These are phyloP conservation scores for Lates japonicus DNA, from an alignment of 2,797 vertebrate species.

Conservation along the genomic window DNA sequence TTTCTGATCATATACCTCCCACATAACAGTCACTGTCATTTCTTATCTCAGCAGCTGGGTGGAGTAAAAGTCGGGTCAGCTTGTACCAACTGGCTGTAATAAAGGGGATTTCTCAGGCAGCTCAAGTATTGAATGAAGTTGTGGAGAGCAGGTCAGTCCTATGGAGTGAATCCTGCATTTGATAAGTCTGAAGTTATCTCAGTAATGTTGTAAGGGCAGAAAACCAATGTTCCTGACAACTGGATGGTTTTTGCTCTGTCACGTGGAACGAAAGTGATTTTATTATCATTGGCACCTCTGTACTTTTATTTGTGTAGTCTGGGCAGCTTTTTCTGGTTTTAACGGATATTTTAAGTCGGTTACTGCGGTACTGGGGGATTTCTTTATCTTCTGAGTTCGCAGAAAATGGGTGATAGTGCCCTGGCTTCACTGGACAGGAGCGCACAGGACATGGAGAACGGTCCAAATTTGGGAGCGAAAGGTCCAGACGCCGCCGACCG, in stretches of 20 bases:
- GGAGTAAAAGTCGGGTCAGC: slow-evolving; percentile 56
- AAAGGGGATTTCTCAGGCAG: slow-evolving; percentile 37
- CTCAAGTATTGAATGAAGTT: slow-evolving; percentile 31
- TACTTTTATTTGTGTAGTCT: background rate
- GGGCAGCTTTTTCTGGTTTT: background rate
- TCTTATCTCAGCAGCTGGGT: slow-evolving; percentile 63
- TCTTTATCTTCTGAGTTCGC: background rate
- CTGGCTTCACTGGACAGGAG: background rate
- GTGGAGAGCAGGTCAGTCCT: slow-evolving; percentile 15
- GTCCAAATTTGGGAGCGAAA: background rate
- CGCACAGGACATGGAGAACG: slow-evolving; percentile 1
- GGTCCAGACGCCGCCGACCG: slow-evolving; percentile 12
- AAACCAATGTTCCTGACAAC: background rate
- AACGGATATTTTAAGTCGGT: background rate
- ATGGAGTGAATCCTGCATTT: background rate
- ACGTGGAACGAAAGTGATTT: slow-evolving; percentile 12
- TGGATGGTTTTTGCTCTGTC: background rate
- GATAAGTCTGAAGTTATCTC: background rate
- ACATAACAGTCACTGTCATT: slow-evolving; percentile 6
- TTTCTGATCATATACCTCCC: no score
- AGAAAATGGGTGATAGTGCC: slow-evolving; percentile 49
- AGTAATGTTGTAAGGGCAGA: background rate
- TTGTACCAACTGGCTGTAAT: slow-evolving; percentile 4
- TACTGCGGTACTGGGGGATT: background rate
- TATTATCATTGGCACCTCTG: background rate